Conservation (phyloP, 2,113 vertebrate species). For the Cynoglossus semilaevis region DNA sequence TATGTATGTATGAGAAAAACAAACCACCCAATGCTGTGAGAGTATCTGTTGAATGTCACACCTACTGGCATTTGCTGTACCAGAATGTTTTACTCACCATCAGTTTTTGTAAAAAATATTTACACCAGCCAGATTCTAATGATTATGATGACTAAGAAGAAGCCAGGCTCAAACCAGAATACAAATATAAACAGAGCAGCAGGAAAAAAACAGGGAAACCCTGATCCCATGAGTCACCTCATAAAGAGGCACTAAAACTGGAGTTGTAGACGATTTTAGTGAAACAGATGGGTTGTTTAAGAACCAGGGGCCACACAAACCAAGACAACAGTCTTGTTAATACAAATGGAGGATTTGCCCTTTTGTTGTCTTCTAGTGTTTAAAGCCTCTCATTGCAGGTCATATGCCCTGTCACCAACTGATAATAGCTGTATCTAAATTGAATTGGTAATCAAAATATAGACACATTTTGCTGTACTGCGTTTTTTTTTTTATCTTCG, state of each 20-base stretch:
- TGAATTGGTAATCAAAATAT: too few relatives aligned
- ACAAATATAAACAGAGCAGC: constrained; percentile 23
- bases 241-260: constrained; percentile 50
- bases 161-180: not conserved
- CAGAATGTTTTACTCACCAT: not conserved
- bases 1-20: not conserved
- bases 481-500: too few relatives aligned
- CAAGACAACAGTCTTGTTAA: constrained; percentile 19
- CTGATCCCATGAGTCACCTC: constrained; percentile 60
- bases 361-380: too few relatives aligned
- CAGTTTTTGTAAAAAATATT: not conserved
- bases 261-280: constrained; percentile 45
- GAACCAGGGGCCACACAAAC: constrained; percentile 60
- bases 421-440: too few relatives aligned
- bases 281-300: constrained; percentile 44
- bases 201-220: constrained; percentile 47
- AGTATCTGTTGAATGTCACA: not conserved
- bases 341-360: not conserved
- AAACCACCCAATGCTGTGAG: not conserved
- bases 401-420: too few relatives aligned
- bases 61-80: not conserved
- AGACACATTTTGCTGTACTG: too few relatives aligned
- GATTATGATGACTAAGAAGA: constrained; percentile 18
- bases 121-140: not conserved
- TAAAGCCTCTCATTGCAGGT: too few relatives aligned